These are phyloP conservation scores for Leptinotarsa peninsularis DNA, from an alignment of 2,888 invertebrate genomes.

Conservation along the genomic window DNA sequence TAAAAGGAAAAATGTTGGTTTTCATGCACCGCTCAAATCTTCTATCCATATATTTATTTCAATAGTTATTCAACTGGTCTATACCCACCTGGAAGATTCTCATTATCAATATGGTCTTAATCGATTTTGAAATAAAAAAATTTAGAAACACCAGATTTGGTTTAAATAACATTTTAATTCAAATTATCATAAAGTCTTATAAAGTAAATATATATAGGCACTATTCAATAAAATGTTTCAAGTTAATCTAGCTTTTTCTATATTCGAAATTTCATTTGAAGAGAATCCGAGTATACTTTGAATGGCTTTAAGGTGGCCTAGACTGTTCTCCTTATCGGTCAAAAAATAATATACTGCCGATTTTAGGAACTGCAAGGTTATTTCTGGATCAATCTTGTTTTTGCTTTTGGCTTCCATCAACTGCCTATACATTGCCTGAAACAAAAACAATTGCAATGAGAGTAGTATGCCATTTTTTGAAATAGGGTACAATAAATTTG, in stretches of 20 bases:
- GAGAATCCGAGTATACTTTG: conserved; percentile 91
- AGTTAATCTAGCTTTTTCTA: conserved; percentile 76
- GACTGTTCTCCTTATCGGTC: conserved; percentile 89
- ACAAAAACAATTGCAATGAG: conserved; percentile 40
- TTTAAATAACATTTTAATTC: conserved; percentile 10
- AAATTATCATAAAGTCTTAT: conserved; percentile 14
- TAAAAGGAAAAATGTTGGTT: too few relatives aligned
- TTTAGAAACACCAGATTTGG: not conserved
- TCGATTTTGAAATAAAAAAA: not conserved
- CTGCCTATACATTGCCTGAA: conserved; percentile 87
- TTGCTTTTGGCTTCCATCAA: conserved; percentile 82
- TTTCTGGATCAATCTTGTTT: conserved; percentile 86
- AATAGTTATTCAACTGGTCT: too few relatives aligned
- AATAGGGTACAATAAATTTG: too few relatives aligned
- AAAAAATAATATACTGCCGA: conserved; percentile 94
- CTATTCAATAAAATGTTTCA: conserved; percentile 48
- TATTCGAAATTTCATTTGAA: conserved; percentile 83
- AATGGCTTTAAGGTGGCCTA: conserved; percentile 89
- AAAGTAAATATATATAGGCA: conserved; percentile 39
- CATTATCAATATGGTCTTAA: too few relatives aligned
- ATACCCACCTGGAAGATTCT: too few relatives aligned
- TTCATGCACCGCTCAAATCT: too few relatives aligned
- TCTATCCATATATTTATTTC: too few relatives aligned
- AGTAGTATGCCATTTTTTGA: too few relatives aligned
- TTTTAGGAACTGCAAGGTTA: conserved; percentile 91